Evolutionary conservation across 1,140 invertebrate species (phyloP), one percentile per base, ranked within the genome.

Genomic region (Physella acuta): DNA sequence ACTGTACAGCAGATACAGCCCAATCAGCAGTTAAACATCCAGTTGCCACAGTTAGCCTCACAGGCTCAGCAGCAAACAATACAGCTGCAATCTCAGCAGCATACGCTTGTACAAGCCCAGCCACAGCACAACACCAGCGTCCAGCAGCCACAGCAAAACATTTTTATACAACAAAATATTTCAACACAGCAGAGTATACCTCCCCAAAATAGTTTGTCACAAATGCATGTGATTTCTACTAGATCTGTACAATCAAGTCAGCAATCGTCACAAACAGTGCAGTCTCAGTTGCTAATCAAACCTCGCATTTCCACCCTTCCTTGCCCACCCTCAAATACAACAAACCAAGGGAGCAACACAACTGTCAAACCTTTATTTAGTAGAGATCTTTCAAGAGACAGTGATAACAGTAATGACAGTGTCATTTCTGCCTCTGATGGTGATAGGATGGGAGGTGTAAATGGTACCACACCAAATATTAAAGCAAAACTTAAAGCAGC

Each of bases 401-500:
- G 59, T 39, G 59, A 61, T 61, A 24, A 5, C 24, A 61, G 59
- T 44, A 36, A 36, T 49, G 62, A 36, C 31, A 64, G 70, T 26
- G 63, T 44, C 16, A 26, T 51, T 4, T 39, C 69, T 4, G 61
- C 67, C 28, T 60, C 68, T 44, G 68, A 71, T 39, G 34, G 53
- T 31, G 60, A 55, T 63, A 63, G 44, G 39, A 49, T 37, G 56
- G 36, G 63, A n/a, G 26, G 36, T 53, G 30, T 51, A 51, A 59
- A 70, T 71, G 49, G 39, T 56, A 30, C 24, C 59, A 68, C 49
- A 68, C 16, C 44, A 44, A 67, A 39, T 26, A 39, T n/a, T 55
- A 62, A 71, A 70, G n/a, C n/a, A 20, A 59, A 56, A 51, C 20
- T 55, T 5, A 67, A 69, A 56, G 59, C 52, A 52, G 61, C 73